These are phyloP conservation scores for Sebastes iracundus DNA, from an alignment of 2,797 vertebrate genomes.

Conservation along the genomic window DNA sequence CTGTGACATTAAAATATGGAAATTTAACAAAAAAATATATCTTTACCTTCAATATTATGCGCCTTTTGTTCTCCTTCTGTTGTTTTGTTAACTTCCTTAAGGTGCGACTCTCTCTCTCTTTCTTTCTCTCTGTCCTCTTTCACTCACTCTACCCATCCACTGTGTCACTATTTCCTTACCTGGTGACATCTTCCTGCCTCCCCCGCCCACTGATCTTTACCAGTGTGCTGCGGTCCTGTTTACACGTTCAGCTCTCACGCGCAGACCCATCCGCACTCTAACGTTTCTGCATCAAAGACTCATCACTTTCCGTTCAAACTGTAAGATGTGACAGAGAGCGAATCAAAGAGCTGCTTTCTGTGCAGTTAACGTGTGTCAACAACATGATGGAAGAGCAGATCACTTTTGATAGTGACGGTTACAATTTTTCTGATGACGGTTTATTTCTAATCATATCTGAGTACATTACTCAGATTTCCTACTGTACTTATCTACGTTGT, in stretches of 20 bases:
- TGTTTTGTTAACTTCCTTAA: constrained; percentile 43
- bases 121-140: constrained; percentile 13
- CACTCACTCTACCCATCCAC: constrained; percentile 28
- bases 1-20: not conserved
- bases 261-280: not conserved
- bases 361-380: not conserved
- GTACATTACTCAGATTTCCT: not conserved
- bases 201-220: constrained; percentile 41
- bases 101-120: constrained; percentile 36
- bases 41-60: constrained; percentile 49
- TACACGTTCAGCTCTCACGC: not conserved
- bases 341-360: not conserved
- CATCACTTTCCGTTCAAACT: constrained; percentile 50
- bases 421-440: not conserved
- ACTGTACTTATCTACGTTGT: not conserved
- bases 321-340: constrained; percentile 8
- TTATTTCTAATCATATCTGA: not conserved
- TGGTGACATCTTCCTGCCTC: constrained; percentile 64
- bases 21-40: not conserved
- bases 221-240: constrained; percentile 9
- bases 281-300: constrained; percentile 30
- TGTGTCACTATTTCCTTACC: constrained; percentile 78
- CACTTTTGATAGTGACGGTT: not conserved
- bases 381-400: not conserved
- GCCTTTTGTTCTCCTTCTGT: constrained; percentile 11